Evolutionary conservation across 2,113 vertebrate genomes (phyloP), one percentile per base, ranked within the genome.

Genomic region (Dasyprocta punctata): DNA sequence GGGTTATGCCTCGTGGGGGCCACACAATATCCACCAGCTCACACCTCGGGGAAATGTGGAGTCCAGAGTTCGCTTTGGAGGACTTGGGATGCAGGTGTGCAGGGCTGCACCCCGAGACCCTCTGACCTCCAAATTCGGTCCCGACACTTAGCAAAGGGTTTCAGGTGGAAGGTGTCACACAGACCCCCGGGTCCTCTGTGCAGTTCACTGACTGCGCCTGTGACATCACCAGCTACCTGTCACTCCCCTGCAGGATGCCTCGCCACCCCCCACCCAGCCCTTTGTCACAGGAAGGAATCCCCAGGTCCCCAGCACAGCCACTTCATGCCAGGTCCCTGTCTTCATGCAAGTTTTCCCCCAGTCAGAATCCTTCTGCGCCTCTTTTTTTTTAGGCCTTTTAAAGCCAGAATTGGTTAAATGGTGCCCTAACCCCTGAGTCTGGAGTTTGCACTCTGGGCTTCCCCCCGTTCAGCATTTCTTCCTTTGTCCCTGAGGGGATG

Each of bases 381-480:
- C 19, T 0, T 67, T 89, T 67, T 89, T 67, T n/a, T 77, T 67
- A 41, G 7, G 41, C 44, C 63, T 86, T 1, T 65, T 63, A 58
- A 38, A n/a, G 58, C 44, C 60, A 36, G 7, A 38, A 44, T 26
- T 38, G 8, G 10, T 69, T 52, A 54, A 83, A 33, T 30, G 24
- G 19, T 30, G 22, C 26, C 30, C 77, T 41, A 52, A 12, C 0
- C 10, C 41, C 17, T 5, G 2, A n/a, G 5, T 63, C 61, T 65
- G 61, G 61, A 65, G 28, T 13, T 65, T 28, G 13, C 28, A 28
- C 61, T 22, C 33, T 61, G 49, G 49, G 65, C 3, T 47, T 28
- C 78, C 12, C 0, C n/a, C 26, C 0, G n/a, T 47, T 49, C 2
- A 71, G 7, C 11, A 63, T 4, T 30, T 38, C 28, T 24, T 38